Base-by-base conservation (phyloP, 2,797 vertebrate species). In the Thamnophis elegans region DNA sequence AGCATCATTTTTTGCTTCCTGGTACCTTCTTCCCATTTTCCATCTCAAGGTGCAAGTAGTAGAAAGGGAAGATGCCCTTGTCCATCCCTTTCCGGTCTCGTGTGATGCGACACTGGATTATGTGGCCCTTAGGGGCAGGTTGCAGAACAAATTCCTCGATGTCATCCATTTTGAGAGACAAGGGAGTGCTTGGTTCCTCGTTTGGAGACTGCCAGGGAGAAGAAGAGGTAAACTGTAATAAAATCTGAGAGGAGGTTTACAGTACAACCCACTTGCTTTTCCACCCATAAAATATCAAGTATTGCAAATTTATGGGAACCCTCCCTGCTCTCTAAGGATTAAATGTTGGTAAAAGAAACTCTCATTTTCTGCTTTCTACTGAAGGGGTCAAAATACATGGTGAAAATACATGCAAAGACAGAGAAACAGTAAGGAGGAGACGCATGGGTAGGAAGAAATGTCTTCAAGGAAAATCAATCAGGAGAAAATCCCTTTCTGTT, bases 41-140 rank as follows among this genome's bases (percentile, higher is more conserved):
- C 26, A 97, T 97, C 95, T 99, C 99, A 97, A 98, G 97, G 96
- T 99, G 98, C 55, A 99, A 98, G 95, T 98, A 99, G 96, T 99
- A 99, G 1, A 98, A 98, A 1, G 99, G 99, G 94, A 98, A 99
- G 54, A 98, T 97, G 91, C 98, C 98, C 95, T 98, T 98, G 96
- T 99, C 98, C 95, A 99, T 62, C 18, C 98, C 98, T 59, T 97
- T 98, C 93, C 98, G 97, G 96, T 99, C 98, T 92, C 98, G 97
- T 59, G 98, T 98, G 92, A 99, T 98, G 92, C 98, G 96, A 91
- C 99, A 99, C 94, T 98, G 98, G 89, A 99, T 95, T 0, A 96
- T 98, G 42, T 92, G 92, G 28, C 98, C 97, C 91, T 96, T 97
- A 18, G 97, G 96, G 9, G 98, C 98, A 0, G 98, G 98, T 28